Conservation (phyloP, 2,888 invertebrate species). For the Gymnoscelis rufifasciata region DNA sequence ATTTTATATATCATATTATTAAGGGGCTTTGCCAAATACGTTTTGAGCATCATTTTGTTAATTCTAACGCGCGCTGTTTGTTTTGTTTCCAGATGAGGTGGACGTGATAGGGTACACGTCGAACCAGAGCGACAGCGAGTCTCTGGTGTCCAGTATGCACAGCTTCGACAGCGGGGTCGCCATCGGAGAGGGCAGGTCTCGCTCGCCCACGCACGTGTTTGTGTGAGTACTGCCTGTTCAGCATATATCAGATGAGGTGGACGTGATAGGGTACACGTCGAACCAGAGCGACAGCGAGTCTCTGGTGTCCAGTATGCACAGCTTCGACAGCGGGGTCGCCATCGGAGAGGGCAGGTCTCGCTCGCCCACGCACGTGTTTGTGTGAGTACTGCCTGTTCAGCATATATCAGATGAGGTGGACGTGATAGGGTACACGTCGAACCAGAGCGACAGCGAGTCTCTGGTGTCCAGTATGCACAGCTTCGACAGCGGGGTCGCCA, state of each 20-base stretch:
- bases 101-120: constrained; percentile 82
- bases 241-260: constrained; percentile 20
- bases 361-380: constrained; percentile 34
- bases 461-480: constrained; percentile 84
- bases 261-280: constrained; percentile 82
- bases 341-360: constrained; percentile 71
- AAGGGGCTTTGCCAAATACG: no score
- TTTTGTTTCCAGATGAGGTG: constrained; percentile 17
- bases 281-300: constrained; percentile 92
- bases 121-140: constrained; percentile 90
- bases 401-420: constrained; percentile 20
- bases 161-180: constrained; percentile 83
- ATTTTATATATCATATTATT: no score
- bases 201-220: constrained; percentile 34
- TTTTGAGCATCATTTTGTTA: no score
- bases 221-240: constrained; percentile 6
- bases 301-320: constrained; percentile 83
- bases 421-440: constrained; percentile 83
- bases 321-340: constrained; percentile 81
- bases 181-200: constrained; percentile 71
- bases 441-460: constrained; percentile 91
- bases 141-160: constrained; percentile 83
- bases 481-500: constrained; percentile 80
- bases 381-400: constrained; percentile 5
- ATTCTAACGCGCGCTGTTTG: no score